Evolutionary conservation across 2,888 invertebrate genomes (phyloP).

Genomic region (Chrysina gloriosa): DNA sequence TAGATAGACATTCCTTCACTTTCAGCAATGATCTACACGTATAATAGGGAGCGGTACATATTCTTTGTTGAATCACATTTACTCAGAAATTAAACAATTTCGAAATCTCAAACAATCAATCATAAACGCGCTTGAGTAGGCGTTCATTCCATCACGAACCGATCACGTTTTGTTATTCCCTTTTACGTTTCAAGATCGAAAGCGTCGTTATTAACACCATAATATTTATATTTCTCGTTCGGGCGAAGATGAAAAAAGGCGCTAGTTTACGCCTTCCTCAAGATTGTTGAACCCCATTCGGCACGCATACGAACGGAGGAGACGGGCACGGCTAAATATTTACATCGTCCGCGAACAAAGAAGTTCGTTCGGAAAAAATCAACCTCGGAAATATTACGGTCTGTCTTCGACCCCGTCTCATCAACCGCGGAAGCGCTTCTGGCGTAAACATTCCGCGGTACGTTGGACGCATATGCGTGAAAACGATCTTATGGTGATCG

Average conservation of each 20-base stretch:
- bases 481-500: background rate
- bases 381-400: constrained; percentile 15
- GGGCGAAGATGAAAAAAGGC: background rate
- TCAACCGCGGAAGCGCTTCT: constrained; percentile 4
- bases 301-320: background rate
- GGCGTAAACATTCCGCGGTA: background rate
- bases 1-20: too few relatives aligned
- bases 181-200: background rate
- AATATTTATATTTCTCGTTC: constrained; percentile 3
- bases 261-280: background rate
- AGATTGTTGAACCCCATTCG: constrained; percentile 17
- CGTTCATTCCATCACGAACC: background rate
- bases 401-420: constrained; percentile 6
- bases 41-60: too few relatives aligned
- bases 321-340: constrained; percentile 15
- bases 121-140: background rate
- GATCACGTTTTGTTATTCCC: background rate
- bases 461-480: too few relatives aligned
- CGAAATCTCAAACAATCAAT: background rate
- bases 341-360: constrained; percentile 20
- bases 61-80: too few relatives aligned
- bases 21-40: too few relatives aligned
- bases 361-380: constrained; percentile 6
- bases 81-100: background rate
- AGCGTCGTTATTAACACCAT: background rate